Evolutionary conservation across 2,888 invertebrate genomes (phyloP), one percentile per base, ranked within the genome.

Genomic region (Thymelicus acteon): DNA sequence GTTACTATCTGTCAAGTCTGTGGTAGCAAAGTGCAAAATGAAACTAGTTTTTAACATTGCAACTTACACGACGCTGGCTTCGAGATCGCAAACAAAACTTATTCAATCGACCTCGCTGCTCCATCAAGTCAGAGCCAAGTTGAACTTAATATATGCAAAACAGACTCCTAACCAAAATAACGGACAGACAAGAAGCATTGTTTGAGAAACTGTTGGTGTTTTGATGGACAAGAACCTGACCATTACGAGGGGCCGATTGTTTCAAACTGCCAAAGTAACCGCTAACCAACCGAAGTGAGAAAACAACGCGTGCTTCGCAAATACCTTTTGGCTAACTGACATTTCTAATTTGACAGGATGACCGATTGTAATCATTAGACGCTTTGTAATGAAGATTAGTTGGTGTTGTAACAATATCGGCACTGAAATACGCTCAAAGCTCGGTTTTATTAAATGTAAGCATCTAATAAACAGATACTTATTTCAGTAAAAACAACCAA

Each of bases 211-310:
- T 81, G 79, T 79, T 83, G 80, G 82, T 83, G 82, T 80, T 82
- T 88, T 92, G 92, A 92, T 85, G 89, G 91, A 91, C 91, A 87
- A 83, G 85, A 83, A 88, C 86, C 86, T 87, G 87, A 85, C 90
- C 90, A 84, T 82, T 82, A 78, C 80, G 78, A 78, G 82, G 81
- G 82, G 84, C 82, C 87, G 80, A 86, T 84, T 84, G 85, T 87
- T 85, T 72, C 75, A 76, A 85, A 84, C 83, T 82, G 79, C 80
- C 80, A 78, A 84, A 83, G 83, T 82, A 82, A 82, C 82, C 80
- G 75, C 80, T 75, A 75, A 75, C 77, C 74, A 75, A 76, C 79
- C 79, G 77, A 77, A 83, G 78, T 78, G 78, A 76, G 84, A 78
- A 82, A 83, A 83, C 82, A 80, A 81, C 79, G 80, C 80, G 80